phyloP scores from a whole-genome alignment of 2,113 vertebrate species.

The Rallus limicola region DNA sequence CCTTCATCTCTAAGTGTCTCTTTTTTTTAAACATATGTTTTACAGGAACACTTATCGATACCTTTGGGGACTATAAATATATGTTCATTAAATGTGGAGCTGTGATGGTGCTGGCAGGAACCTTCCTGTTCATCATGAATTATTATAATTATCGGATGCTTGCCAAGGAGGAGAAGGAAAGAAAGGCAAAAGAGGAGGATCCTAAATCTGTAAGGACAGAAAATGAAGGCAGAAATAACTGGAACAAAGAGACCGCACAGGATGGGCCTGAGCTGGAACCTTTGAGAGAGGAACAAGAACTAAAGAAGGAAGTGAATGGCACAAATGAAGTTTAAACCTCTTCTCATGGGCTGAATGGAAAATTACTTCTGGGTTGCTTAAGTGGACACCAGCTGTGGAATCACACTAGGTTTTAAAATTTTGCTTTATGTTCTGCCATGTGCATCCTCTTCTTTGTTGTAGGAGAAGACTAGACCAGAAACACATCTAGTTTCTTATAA shows the following conservation, averaged over 20 bases:
- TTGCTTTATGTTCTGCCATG: background rate
- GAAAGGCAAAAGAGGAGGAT: conserved; percentile 14
- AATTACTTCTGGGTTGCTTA: background rate
- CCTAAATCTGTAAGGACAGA: conserved; percentile 53
- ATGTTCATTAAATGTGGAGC: conserved; percentile 83
- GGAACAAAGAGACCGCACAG: background rate
- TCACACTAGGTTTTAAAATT: background rate
- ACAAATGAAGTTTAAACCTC: conserved; percentile 22
- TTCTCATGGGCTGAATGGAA: background rate
- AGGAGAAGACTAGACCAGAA: background rate
- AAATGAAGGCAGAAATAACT: background rate
- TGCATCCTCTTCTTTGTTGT: background rate
- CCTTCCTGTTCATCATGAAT: conserved; percentile 84
- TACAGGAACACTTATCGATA: conserved; percentile 79
- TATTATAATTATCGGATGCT: conserved; percentile 79
- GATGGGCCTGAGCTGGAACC: conserved; percentile 40
- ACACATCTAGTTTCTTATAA: background rate
- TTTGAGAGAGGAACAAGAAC: conserved; percentile 1
- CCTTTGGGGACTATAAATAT: conserved; percentile 79
- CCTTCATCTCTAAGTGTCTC: background rate
- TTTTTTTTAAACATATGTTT: background rate
- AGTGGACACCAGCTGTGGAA: background rate
- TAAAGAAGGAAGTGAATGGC: conserved; percentile 36
- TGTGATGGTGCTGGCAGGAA: conserved; percentile 77
- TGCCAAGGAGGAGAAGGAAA: conserved; percentile 71